These are phyloP conservation scores for Picus viridis DNA, from an alignment of 2,797 vertebrate species.

Conservation along the genomic window DNA sequence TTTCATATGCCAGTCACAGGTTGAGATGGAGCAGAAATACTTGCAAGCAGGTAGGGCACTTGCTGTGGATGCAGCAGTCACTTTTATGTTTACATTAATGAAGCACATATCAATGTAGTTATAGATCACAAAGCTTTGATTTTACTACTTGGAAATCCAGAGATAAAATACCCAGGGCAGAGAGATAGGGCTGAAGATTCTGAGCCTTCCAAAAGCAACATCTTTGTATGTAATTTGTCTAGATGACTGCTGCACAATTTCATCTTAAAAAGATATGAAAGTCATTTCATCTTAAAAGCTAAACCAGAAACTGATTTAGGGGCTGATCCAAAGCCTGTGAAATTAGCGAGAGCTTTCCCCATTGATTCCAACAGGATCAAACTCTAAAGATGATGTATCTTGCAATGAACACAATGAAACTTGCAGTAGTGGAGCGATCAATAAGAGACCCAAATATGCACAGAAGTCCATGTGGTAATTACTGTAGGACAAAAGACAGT, in stretches of 20 bases:
- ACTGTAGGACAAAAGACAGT: background rate
- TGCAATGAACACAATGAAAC: background rate
- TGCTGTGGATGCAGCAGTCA: background rate
- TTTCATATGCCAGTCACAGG: background rate
- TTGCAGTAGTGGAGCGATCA: background rate
- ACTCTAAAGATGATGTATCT: background rate
- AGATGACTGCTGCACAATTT: conserved; percentile 20
- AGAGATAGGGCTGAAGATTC: background rate
- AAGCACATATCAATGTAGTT: conserved; percentile 21
- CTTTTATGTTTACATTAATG: conserved; percentile 32
- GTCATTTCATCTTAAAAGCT: background rate
- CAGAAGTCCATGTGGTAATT: background rate
- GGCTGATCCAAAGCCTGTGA: background rate
- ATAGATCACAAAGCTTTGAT: conserved; percentile 25
- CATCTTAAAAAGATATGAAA: background rate
- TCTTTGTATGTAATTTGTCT: background rate
- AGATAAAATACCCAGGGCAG: background rate
- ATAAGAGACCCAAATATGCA: background rate
- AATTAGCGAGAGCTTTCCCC: background rate
- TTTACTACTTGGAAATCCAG: conserved; percentile 6
- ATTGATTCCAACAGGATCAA: background rate
- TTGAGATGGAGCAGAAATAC: conserved; percentile 18
- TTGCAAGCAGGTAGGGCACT: conserved; percentile 1
- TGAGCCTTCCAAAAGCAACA: background rate
- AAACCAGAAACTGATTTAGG: background rate